phyloP scores from a whole-genome alignment of 2,113 vertebrate species.

The Pandion haliaetus region DNA sequence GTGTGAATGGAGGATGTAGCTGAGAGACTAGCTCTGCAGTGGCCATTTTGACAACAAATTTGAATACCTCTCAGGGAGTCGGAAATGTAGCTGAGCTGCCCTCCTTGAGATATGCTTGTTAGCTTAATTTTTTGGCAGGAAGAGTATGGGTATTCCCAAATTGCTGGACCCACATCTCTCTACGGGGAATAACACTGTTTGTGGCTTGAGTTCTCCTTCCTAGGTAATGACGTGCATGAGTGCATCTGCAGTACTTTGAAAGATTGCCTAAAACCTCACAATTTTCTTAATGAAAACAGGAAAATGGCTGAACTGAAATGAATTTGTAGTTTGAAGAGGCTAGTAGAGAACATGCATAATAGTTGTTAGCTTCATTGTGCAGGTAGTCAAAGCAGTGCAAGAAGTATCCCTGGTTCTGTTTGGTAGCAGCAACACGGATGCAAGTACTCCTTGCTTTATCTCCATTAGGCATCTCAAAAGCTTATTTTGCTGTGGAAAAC shows the following conservation, averaged over 20 bases:
- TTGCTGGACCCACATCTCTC: not conserved
- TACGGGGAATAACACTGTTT: not conserved
- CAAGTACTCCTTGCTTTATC: not conserved
- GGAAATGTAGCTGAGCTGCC: not conserved
- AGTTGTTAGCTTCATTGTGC: not conserved
- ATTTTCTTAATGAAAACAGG: not conserved
- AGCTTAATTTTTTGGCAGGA: not conserved
- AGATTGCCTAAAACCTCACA: not conserved
- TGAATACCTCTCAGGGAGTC: not conserved
- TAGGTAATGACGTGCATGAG: not conserved
- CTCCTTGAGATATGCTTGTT: not conserved
- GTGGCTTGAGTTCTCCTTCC: not conserved
- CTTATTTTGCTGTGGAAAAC: not conserved
- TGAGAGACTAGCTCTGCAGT: not conserved
- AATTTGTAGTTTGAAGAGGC: not conserved
- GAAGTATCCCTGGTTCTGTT: not conserved
- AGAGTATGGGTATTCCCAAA: not conserved
- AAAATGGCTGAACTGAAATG: not conserved
- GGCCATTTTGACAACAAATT: conserved; percentile 13
- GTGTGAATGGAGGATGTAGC: not conserved
- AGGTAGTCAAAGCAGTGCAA: not conserved
- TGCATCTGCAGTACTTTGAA: not conserved
- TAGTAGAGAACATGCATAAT: not conserved
- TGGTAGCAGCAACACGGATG: not conserved
- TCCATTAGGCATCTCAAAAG: not conserved